These are phyloP conservation scores for Cygnus olor DNA, from an alignment of 2,797 vertebrate genomes.

Conservation along the genomic window DNA sequence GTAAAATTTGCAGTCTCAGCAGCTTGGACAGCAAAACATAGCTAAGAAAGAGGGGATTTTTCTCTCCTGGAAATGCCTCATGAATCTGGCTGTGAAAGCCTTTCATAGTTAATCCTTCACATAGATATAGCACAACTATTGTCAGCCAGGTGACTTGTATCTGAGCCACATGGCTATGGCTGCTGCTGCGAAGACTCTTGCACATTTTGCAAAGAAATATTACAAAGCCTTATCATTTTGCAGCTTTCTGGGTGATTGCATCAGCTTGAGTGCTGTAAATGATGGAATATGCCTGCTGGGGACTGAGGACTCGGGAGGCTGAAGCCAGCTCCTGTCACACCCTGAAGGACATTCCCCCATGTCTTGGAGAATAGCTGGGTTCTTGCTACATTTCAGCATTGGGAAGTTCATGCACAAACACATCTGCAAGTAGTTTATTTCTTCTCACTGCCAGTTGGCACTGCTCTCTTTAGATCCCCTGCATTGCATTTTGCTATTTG, in stretches of 20 bases:
- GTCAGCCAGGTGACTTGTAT: not conserved
- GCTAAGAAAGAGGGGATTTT: slow-evolving; percentile 8
- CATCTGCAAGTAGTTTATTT: not conserved
- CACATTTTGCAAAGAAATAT: not conserved
- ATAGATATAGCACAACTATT: not conserved
- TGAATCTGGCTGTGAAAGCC: not conserved
- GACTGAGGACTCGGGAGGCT: rapidly evolving
- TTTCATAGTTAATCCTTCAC: not conserved
- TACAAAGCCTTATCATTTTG: not conserved
- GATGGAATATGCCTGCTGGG: not conserved
- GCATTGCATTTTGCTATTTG: rapidly evolving
- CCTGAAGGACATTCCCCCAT: not conserved
- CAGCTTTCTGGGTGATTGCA: not conserved
- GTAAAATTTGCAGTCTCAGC: slow-evolving; percentile 42
- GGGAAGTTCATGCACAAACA: not conserved
- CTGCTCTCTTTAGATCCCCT: not conserved
- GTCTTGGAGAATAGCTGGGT: not conserved
- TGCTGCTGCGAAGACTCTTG: not conserved
- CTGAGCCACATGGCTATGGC: not conserved
- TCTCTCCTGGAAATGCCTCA: slow-evolving; percentile 1
- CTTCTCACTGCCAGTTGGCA: not conserved
- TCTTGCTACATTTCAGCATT: not conserved
- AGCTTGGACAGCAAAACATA: slow-evolving; percentile 28
- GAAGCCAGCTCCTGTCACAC: not conserved
- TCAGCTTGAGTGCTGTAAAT: not conserved